phyloP scores from a whole-genome alignment of 2,888 invertebrate genomes.

The Keiferia lycopersicella region DNA sequence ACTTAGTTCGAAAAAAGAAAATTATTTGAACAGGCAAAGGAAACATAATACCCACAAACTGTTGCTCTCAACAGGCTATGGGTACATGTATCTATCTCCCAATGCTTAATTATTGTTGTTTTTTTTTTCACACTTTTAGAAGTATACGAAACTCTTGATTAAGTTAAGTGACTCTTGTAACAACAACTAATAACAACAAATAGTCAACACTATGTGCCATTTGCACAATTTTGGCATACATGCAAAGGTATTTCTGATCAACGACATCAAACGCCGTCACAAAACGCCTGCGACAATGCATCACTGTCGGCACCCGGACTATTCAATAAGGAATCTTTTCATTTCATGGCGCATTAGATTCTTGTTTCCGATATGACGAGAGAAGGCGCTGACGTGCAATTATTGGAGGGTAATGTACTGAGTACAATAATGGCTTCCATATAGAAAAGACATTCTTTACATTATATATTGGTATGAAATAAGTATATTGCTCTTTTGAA shows the following conservation, averaged over 20 bases:
- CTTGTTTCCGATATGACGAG: conserved; percentile 21
- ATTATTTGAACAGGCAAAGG: no score
- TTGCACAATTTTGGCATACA: neutral
- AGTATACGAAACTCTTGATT: no score
- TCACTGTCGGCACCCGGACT: conserved; percentile 36
- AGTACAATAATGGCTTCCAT: neutral
- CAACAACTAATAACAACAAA: no score
- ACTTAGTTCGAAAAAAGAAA: no score
- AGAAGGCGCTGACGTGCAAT: conserved; percentile 14
- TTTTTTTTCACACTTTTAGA: no score
- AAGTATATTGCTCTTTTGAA: neutral
- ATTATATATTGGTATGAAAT: neutral
- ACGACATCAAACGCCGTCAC: neutral
- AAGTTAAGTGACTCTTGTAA: no score
- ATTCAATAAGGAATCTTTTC: conserved; percentile 40
- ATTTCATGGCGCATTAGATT: conserved; percentile 39
- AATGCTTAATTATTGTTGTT: no score
- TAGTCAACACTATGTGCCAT: no score
- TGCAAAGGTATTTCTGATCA: neutral
- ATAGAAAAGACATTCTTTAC: neutral
- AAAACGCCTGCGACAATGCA: conserved; percentile 29
- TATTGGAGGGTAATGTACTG: conserved; percentile 19
- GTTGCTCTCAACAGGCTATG: no score
- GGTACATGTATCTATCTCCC: no score
- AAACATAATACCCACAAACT: no score